phyloP scores from a whole-genome alignment of 2,888 invertebrate genomes.

The Ctenicera cuprea region DNA sequence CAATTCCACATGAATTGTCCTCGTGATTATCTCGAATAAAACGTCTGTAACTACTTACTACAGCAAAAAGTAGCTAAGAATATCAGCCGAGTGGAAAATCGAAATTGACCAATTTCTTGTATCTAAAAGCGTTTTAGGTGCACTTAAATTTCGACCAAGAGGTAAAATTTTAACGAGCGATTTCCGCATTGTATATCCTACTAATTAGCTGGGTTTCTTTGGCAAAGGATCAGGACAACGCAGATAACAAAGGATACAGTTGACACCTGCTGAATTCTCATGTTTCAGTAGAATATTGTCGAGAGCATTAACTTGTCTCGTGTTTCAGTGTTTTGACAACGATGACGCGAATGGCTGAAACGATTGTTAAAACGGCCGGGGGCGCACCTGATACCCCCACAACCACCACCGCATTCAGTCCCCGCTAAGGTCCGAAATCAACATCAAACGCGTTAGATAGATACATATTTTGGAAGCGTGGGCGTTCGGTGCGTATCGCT shows the following conservation, averaged over 20 bases:
- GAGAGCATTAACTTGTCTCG: constrained; percentile 24
- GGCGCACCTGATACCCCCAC: background rate
- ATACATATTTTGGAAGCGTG: background rate
- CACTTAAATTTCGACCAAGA: background rate
- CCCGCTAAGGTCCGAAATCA: constrained; percentile 7
- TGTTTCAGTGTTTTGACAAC: constrained; percentile 27
- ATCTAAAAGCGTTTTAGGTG: background rate
- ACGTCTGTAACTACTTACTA: too few relatives aligned
- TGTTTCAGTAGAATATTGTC: constrained; percentile 26
- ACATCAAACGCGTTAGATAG: constrained; percentile 19
- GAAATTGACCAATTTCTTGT: too few relatives aligned
- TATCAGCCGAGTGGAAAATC: too few relatives aligned
- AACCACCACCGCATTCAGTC: background rate
- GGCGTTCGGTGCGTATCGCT: background rate
- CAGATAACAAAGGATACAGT: constrained; percentile 26
- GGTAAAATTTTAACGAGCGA: background rate
- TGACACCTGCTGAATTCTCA: constrained; percentile 31
- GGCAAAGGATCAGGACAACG: constrained; percentile 1
- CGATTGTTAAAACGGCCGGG: constrained; percentile 14
- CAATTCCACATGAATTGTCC: too few relatives aligned
- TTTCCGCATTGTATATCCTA: background rate
- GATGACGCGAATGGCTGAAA: constrained; percentile 6
- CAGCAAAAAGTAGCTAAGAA: too few relatives aligned
- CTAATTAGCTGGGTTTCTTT: constrained; percentile 10
- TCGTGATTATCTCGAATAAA: too few relatives aligned